phyloP scores from a whole-genome alignment of 2,888 invertebrate species.

The Drosophila flavopinicola region DNA sequence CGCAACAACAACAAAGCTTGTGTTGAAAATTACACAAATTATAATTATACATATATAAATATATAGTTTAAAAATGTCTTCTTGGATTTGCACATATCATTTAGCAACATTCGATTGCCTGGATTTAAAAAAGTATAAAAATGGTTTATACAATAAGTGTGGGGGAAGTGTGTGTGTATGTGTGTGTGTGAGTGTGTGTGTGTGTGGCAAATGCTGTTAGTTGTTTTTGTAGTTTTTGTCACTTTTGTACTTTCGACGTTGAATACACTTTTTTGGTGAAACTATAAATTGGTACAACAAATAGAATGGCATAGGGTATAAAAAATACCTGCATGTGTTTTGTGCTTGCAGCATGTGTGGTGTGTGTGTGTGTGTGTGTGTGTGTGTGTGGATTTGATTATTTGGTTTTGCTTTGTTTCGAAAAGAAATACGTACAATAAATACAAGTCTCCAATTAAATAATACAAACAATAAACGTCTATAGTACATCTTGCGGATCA shows the following conservation, averaged over 20 bases:
- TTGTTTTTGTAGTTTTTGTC: slow-evolving; percentile 37
- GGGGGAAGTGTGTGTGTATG: slow-evolving; percentile 11
- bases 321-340: slow-evolving; percentile 43
- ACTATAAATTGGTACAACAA: slow-evolving; percentile 56
- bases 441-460: slow-evolving; percentile 64
- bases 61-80: slow-evolving; percentile 64
- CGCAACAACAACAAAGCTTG: slow-evolving; percentile 43
- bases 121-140: slow-evolving; percentile 42
- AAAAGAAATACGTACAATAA: slow-evolving; percentile 58
- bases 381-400: slow-evolving; percentile 35
- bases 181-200: slow-evolving; percentile 21
- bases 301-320: slow-evolving; percentile 31
- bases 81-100: slow-evolving; percentile 44
- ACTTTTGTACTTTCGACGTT: slow-evolving; percentile 55
- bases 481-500: slow-evolving; percentile 37
- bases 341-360: slow-evolving; percentile 68
- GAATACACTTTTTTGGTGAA: slow-evolving; percentile 68
- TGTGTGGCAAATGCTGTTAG: slow-evolving; percentile 58
- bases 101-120: slow-evolving; percentile 34
- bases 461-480: slow-evolving; percentile 57
- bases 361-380: slow-evolving; percentile 26
- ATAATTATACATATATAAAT: slow-evolving; percentile 31
- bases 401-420: slow-evolving; percentile 58
- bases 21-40: slow-evolving; percentile 50
- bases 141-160: slow-evolving; percentile 22